Evolutionary conservation across 1,140 invertebrate genomes (phyloP).

Genomic region (Drosophila micromelanica): DNA sequence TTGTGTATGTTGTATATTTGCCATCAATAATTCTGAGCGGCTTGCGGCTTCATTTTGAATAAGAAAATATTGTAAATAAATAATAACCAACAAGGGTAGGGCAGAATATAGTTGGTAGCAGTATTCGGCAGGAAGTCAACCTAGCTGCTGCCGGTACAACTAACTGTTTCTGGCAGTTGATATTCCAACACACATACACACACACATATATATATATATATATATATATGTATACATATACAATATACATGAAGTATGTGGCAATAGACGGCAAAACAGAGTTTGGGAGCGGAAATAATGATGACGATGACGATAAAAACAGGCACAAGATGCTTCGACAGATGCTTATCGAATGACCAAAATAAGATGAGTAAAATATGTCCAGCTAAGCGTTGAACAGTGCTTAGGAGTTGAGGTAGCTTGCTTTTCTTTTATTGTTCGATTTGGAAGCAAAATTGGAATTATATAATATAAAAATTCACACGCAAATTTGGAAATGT

Average conservation of each 20-base stretch:
- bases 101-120: too few species aligned
- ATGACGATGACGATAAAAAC: conserved; percentile 18
- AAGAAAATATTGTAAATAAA: too few species aligned
- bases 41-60: too few species aligned
- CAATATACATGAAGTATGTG: conserved; percentile 67
- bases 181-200: conserved; percentile 39
- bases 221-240: too few species aligned
- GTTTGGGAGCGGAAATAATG: conserved; percentile 10
- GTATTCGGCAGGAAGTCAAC: too few species aligned
- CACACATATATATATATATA: too few species aligned
- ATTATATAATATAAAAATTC: not conserved
- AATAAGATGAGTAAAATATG: conserved; percentile 24
- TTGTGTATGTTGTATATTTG: too few species aligned
- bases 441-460: not conserved
- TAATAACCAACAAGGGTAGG: too few species aligned
- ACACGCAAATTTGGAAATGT: not conserved
- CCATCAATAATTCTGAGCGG: too few species aligned
- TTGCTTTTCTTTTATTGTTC: not conserved
- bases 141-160: too few species aligned
- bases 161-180: conserved; percentile 72
- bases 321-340: conserved; percentile 16
- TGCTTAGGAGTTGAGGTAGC: not conserved
- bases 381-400: conserved; percentile 13
- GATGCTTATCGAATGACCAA: conserved; percentile 22
- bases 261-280: conserved; percentile 38